phyloP scores from a whole-genome alignment of 1,140 invertebrate genomes.

The Sinonovacula constricta region DNA sequence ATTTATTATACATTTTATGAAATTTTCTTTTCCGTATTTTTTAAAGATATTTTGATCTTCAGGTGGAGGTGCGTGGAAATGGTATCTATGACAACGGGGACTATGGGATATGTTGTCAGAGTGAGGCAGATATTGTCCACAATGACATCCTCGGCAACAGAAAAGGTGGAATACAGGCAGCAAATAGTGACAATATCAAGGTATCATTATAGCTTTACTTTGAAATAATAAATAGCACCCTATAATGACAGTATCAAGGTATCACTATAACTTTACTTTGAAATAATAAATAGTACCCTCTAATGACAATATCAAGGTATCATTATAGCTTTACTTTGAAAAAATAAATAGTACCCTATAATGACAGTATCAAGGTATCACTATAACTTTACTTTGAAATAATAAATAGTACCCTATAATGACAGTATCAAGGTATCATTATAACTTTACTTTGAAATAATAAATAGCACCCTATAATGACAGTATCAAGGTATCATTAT shows the following conservation, averaged over 20 bases:
- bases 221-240: background rate
- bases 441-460: too few relatives aligned
- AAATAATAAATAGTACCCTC: background rate
- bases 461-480: too few relatives aligned
- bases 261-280: background rate
- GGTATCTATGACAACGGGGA: conserved; percentile 66
- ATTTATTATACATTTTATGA: too few relatives aligned
- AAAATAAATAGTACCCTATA: too few relatives aligned
- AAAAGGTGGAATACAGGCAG: conserved; percentile 34
- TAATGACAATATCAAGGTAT: too few relatives aligned
- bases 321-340: too few relatives aligned
- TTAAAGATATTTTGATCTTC: conserved; percentile 1
- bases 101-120: conserved; percentile 59
- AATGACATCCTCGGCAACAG: conserved; percentile 67
- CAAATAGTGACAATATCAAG: background rate
- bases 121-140: conserved; percentile 47
- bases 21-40: too few relatives aligned
- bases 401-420: too few relatives aligned
- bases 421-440: too few relatives aligned
- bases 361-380: too few relatives aligned
- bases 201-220: conserved; percentile 16
- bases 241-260: background rate
- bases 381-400: too few relatives aligned
- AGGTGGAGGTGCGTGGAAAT: conserved; percentile 60
- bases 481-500: too few relatives aligned